Evolutionary conservation across 2,797 vertebrate genomes (phyloP), one percentile per base, ranked within the genome.

Genomic region (Sternotherus odoratus): DNA sequence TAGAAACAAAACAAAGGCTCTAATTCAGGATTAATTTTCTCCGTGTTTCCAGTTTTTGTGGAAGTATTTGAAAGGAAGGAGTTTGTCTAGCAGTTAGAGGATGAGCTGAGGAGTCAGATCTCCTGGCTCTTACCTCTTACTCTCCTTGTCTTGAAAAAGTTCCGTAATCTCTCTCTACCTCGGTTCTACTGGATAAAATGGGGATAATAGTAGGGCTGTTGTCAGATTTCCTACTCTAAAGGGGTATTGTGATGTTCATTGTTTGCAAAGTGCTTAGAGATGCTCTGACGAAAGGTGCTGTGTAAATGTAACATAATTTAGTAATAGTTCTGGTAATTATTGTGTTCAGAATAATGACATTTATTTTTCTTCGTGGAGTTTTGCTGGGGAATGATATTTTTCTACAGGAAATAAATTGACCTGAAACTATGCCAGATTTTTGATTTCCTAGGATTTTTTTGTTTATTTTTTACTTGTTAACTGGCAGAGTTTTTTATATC

Each of bases 401-500:
- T 90, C 79, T 82, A 53, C 78, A 91, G 89, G 51, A 94, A 94
- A 72, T 87, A 43, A 84, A 82, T 88, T 82, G 91, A 83, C 77
- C 24, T 5, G 26, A 93, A 84, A 23, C 39, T 85, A n/a, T 48
- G 39, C 28, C 77, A 36, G 6, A 53, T n/a, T 87, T 90, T 96
- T 36, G 49, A 75, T 93, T 96, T 96, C 84, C 86, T 93, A 90
- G 75, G 43, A 82, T 94, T 84, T 95, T 54, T 93, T 79, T 88
- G 84, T 46, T 43, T 85, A 36, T 85, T 46, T 46, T 85, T 46
- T 21, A 66, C 91, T 95, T 96, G 54, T 87, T 93, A 94, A 87
- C 74, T 92, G 81, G 84, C 86, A 79, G 78, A 79, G 72, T 19
- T 49, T 94, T 96, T 97, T 96, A 92, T 89, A 93, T 69, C 80